Evolutionary conservation across 2,888 invertebrate species (phyloP).

Genomic region (Lymantria monacha): DNA sequence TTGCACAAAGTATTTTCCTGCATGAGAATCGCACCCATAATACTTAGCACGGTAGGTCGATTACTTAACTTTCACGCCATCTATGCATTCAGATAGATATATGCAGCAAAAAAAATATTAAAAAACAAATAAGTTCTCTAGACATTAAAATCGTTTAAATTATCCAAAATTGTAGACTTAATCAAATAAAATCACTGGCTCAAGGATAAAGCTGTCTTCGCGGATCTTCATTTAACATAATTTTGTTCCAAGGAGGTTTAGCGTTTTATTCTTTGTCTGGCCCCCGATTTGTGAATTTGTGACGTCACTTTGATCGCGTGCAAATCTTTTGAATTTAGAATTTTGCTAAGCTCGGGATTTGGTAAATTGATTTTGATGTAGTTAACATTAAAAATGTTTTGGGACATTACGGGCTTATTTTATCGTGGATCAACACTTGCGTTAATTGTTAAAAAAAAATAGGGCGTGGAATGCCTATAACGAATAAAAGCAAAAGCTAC

Average conservation of each 20-base stretch:
- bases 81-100: too few relatives aligned
- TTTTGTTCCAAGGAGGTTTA: constrained; percentile 47
- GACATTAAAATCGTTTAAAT: constrained; percentile 39
- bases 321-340: constrained; percentile 52
- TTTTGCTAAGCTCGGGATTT: constrained; percentile 55
- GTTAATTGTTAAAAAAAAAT: not conserved
- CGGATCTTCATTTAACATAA: constrained; percentile 54
- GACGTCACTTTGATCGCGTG: constrained; percentile 43
- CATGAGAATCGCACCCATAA: too few relatives aligned
- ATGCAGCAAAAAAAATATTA: too few relatives aligned
- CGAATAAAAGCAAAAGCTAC: too few relatives aligned
- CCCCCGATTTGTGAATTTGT: constrained; percentile 37
- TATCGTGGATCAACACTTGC: not conserved
- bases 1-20: too few relatives aligned
- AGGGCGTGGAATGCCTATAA: too few relatives aligned
- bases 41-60: too few relatives aligned
- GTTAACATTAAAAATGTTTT: constrained; percentile 10
- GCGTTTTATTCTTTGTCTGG: constrained; percentile 42
- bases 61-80: too few relatives aligned
- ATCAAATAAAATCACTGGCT: constrained; percentile 61
- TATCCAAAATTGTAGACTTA: constrained; percentile 47
- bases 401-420: not conserved
- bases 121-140: too few relatives aligned
- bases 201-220: constrained; percentile 44
- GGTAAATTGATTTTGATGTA: constrained; percentile 32